These are phyloP conservation scores for Atta texana DNA, from an alignment of 1,140 invertebrate genomes.

Conservation along the genomic window DNA sequence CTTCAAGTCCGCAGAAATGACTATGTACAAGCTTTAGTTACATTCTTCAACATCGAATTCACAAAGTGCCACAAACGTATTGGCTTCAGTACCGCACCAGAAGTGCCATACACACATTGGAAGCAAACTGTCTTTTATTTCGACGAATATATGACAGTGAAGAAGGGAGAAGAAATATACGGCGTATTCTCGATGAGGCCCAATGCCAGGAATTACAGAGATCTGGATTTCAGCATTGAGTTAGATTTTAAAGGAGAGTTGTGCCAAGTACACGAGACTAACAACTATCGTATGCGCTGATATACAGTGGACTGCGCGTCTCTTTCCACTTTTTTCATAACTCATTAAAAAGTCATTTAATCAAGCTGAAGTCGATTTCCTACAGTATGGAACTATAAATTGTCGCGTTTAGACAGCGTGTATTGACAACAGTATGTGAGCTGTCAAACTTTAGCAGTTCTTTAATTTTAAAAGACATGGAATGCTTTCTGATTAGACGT, in stretches of 20 bases:
- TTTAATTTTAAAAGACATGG: conserved; percentile 47
- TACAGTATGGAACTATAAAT: conserved; percentile 60
- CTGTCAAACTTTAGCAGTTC: conserved; percentile 32
- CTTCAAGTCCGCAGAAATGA: conserved; percentile 96
- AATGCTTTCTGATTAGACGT: conserved; percentile 42
- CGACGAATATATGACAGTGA: conserved; percentile 97
- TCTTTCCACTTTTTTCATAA: conserved; percentile 63
- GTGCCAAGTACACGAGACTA: conserved; percentile 95
- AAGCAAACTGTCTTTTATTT: conserved; percentile 99
- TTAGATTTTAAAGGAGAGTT: conserved; percentile 98
- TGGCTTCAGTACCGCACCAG: conserved; percentile 99
- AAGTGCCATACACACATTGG: conserved; percentile 99
- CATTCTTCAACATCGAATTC: conserved; percentile 99
- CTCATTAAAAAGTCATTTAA: conserved; percentile 67
- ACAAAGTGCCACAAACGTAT: conserved; percentile 99
- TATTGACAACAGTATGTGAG: conserved; percentile 39
- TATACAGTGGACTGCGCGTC: conserved; percentile 65
- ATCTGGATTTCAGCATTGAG: conserved; percentile 98
- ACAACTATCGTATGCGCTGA: conserved; percentile 99
- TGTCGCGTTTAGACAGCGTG: conserved; percentile 59
- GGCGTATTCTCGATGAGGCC: conserved; percentile 97
- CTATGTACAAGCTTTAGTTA: conserved; percentile 99
- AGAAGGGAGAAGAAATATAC: conserved; percentile 96
- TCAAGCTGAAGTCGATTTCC: conserved; percentile 60
- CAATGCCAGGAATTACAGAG: conserved; percentile 98